These are phyloP conservation scores for Orientallactaga sibirica DNA, from an alignment of 2,797 vertebrate species.

Conservation along the genomic window DNA sequence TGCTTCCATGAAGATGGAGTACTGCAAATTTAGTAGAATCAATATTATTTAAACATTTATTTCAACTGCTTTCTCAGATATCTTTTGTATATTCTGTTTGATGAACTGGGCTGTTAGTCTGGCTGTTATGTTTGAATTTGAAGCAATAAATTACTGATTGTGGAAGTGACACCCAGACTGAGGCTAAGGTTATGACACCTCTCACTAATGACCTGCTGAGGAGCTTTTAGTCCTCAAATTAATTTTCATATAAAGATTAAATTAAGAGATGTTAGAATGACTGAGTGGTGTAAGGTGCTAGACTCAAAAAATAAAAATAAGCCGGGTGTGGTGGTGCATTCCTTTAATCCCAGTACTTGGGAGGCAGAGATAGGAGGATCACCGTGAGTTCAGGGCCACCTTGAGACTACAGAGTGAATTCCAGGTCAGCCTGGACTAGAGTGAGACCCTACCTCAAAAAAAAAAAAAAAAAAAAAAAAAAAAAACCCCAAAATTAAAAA, in stretches of 20 bases:
- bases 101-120: slow-evolving; percentile 32
- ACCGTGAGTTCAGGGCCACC: too few species aligned
- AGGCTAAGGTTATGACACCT: background rate
- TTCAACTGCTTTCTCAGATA: background rate
- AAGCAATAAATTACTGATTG: slow-evolving; percentile 12
- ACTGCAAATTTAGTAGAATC: background rate
- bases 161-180: slow-evolving; percentile 1
- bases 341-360: too few species aligned
- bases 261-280: background rate
- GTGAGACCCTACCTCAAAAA: too few species aligned
- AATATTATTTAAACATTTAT: slow-evolving; percentile 25
- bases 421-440: too few species aligned
- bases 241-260: slow-evolving; percentile 70
- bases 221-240: slow-evolving; percentile 35
- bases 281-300: too few species aligned
- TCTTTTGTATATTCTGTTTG: slow-evolving; percentile 31
- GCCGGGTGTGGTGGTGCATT: too few species aligned
- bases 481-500: too few species aligned
- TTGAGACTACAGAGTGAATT: too few species aligned
- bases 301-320: too few species aligned
- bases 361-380: too few species aligned
- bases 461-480: too few species aligned
- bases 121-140: background rate
- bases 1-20: background rate
- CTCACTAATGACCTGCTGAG: slow-evolving; percentile 36